Evolutionary conservation across 2,797 vertebrate genomes (phyloP).

Genomic region (Alfaro cultratus): DNA sequence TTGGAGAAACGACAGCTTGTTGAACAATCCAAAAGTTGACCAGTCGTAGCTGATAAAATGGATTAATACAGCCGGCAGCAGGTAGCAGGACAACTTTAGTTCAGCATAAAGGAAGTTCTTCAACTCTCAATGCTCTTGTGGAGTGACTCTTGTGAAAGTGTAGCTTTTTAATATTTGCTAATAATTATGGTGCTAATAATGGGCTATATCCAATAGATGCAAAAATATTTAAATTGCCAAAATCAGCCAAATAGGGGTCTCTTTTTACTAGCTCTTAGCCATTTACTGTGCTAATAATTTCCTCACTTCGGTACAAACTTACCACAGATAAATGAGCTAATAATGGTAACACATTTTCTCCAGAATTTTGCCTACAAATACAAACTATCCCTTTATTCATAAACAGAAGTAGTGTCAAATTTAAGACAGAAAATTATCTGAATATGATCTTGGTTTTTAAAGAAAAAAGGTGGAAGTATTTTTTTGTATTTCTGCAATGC

Average conservation of each 20-base stretch:
- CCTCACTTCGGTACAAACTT: neutral
- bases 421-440: slow-evolving; percentile 14
- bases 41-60: neutral
- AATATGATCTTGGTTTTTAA: slow-evolving; percentile 18
- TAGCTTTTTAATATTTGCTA: neutral
- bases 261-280: neutral
- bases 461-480: slow-evolving; percentile 16
- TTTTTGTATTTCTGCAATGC: slow-evolving; percentile 18
- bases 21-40: neutral
- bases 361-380: neutral
- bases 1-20: neutral
- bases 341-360: neutral
- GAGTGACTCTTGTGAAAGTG: neutral
- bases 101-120: neutral
- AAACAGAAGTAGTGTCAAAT: slow-evolving; percentile 22
- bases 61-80: neutral
- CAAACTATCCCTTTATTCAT: neutral
- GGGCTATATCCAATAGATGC: neutral
- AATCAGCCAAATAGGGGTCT: neutral
- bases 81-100: too few relatives aligned
- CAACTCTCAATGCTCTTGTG: neutral
- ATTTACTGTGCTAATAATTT: neutral
- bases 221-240: neutral
- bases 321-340: neutral
- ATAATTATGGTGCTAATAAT: neutral